Conservation (phyloP, 2,113 vertebrate genomes). For the Actenoides hombroni region DNA sequence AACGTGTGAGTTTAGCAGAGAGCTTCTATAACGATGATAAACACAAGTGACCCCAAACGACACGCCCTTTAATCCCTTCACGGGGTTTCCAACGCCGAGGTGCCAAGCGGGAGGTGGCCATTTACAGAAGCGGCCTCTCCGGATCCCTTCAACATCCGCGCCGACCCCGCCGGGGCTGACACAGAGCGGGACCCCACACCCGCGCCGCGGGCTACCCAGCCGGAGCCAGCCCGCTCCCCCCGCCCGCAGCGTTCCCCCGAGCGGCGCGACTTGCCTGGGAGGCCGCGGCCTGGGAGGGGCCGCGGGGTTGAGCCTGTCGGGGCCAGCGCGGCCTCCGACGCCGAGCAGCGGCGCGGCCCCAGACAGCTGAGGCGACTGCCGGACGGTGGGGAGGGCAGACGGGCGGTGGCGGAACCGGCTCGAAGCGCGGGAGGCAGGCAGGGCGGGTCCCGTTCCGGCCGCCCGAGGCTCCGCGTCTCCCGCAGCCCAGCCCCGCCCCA, state of each 20-base stretch:
- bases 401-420: no score
- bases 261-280: not conserved
- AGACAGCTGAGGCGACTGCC: not conserved
- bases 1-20: not conserved
- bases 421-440: not conserved
- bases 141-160: accelerated
- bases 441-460: not conserved
- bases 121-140: not conserved
- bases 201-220: no score
- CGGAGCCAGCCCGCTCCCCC: not conserved
- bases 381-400: no score
- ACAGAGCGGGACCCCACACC: no score
- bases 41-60: accelerated
- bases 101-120: not conserved
- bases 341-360: not conserved
- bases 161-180: not conserved
- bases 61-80: not conserved
- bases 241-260: not conserved
- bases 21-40: accelerated
- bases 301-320: not conserved
- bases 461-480: not conserved
- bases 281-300: not conserved
- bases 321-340: not conserved
- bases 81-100: not conserved
- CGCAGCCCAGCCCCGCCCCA: not conserved